Conservation (phyloP, 2,113 vertebrate species). For the Epinephelus fuscoguttatus region DNA sequence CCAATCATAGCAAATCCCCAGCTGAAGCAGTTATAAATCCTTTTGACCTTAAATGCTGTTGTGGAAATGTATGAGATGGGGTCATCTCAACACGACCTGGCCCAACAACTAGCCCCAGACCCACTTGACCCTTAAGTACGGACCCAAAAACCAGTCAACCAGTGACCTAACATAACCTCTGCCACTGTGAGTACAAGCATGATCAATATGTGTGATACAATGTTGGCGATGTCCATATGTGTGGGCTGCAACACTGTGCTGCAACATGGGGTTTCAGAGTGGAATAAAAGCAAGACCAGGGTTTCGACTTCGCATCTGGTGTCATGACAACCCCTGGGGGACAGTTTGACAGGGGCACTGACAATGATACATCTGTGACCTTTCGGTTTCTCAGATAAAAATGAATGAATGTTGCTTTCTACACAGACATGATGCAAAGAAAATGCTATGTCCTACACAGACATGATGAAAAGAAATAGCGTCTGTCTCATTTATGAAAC, state of each 20-base stretch:
- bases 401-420: slow-evolving; percentile 54
- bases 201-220: slow-evolving; percentile 18
- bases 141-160: neutral
- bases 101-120: neutral
- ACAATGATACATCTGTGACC: slow-evolving; percentile 76
- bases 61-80: slow-evolving; percentile 5
- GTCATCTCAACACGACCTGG: slow-evolving; percentile 1
- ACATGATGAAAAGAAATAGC: slow-evolving; percentile 52
- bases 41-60: slow-evolving; percentile 21
- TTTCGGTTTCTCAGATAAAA: slow-evolving; percentile 68
- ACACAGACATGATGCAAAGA: slow-evolving; percentile 43
- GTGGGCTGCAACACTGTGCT: slow-evolving; percentile 19
- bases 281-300: neutral
- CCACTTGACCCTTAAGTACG: neutral
- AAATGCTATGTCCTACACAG: slow-evolving; percentile 28
- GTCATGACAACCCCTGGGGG: slow-evolving; percentile 56
- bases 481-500: slow-evolving; percentile 29
- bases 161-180: slow-evolving; percentile 5
- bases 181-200: neutral
- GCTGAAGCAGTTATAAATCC: slow-evolving; percentile 29
- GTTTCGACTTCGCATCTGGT: slow-evolving; percentile 47
- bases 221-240: neutral
- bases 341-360: slow-evolving; percentile 53
- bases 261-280: slow-evolving; percentile 6
- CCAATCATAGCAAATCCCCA: slow-evolving; percentile 12